Evolutionary conservation across 2,888 invertebrate species (phyloP), one percentile per base, ranked within the genome.

Genomic region (Drosophila kanekoi): DNA sequence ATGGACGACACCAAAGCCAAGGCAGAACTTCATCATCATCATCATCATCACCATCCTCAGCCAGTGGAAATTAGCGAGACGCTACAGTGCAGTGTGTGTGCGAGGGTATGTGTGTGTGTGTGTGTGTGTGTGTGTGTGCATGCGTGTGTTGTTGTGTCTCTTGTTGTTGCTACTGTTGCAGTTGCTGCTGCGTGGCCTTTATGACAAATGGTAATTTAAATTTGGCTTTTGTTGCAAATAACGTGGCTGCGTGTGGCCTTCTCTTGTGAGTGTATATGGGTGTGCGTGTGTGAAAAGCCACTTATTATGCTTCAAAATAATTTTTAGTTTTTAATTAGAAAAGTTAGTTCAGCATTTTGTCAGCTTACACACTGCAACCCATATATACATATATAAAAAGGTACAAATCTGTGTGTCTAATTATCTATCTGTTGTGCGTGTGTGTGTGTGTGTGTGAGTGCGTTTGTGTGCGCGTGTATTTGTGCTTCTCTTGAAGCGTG

Each of bases 181-280:
- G 45, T 40, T 16, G 33, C 53, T 60, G 62, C 44, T 43, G 47
- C 14, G 62, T 67, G 32, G 43, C 59, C 61, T 37, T 60, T 76
- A 76, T 87, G 89, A 82, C 88, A 79, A 86, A 89, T 86, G 78
- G 81, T 76, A 86, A 89, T 89, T 89, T 88, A 78, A 89, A 88
- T 80, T 89, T 80, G 74, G 76, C 86, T 80, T 89, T 85, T 72
- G 81, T 74, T 71, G 64, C 60, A 60, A 49, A 51, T 37, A 51
- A 45, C 43, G 20, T 48, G 43, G 14, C 38, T 40, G 23, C 43
- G n/a, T 41, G 33, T 35, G 23, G 35, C 4, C n/a, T 52, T 35
- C 28, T 35, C 41, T 35, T 51, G 16, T 44, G 38, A 14, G 18
- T 18, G 18, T 18, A 3, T 18, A 3, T 3, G 18, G 2, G 18